phyloP scores from a whole-genome alignment of 2,113 vertebrate genomes.

The Hypocryptadius cinnamomeus region DNA sequence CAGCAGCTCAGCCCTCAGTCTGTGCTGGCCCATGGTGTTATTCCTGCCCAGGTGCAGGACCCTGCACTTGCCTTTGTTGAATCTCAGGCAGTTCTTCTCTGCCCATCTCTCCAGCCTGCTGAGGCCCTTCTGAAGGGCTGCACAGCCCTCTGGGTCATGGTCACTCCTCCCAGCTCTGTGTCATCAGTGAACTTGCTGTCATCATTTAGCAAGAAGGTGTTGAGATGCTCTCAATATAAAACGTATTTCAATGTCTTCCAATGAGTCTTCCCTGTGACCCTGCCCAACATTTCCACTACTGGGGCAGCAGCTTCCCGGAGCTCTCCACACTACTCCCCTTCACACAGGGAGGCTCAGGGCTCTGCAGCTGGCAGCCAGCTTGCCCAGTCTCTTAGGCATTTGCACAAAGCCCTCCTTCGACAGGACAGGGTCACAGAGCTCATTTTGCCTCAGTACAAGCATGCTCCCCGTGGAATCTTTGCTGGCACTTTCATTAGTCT shows the following conservation, averaged over 20 bases:
- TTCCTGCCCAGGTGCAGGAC: neutral
- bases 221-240: neutral
- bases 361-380: neutral
- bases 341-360: neutral
- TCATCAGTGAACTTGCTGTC: neutral
- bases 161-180: neutral
- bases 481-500: slow-evolving; percentile 51
- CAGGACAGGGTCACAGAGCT: neutral
- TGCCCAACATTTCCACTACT: neutral
- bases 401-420: neutral
- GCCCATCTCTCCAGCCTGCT: neutral
- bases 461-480: neutral
- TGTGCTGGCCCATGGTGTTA: neutral
- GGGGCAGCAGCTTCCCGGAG: neutral
- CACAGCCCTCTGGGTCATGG: neutral
- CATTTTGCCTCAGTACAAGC: neutral
- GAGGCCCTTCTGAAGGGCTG: neutral
- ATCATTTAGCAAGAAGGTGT: neutral
- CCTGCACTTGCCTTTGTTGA: neutral
- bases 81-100: neutral
- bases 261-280: neutral
- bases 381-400: neutral
- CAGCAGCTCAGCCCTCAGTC: neutral
- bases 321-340: neutral
- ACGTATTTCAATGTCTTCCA: neutral